Conservation (phyloP, 2,888 invertebrate genomes). For the Pelosia muscerda region DNA sequence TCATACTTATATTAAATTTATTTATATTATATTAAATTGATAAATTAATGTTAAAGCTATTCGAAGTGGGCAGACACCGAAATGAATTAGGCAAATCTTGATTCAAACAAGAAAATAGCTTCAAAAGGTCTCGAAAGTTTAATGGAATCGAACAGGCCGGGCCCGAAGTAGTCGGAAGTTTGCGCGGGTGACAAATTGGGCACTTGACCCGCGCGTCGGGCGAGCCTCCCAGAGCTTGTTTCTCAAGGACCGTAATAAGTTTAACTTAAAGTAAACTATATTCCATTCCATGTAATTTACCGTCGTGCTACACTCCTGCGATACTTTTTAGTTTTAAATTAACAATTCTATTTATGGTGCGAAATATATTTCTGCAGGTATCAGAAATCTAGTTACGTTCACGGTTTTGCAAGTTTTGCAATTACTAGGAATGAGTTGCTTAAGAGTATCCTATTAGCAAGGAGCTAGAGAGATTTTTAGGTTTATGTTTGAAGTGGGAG, state of each 20-base stretch:
- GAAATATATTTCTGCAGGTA: constrained; percentile 47
- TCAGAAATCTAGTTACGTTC: constrained; percentile 28
- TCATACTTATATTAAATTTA: constrained; percentile 17
- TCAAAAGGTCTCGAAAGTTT: constrained; percentile 86
- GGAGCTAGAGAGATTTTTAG: not conserved
- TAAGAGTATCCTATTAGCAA: not conserved
- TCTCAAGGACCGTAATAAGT: constrained; percentile 86
- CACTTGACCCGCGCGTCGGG: constrained; percentile 84
- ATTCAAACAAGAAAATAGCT: constrained; percentile 85
- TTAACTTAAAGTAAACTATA: constrained; percentile 87
- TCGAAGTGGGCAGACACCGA: constrained; percentile 60
- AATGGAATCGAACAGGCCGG: constrained; percentile 85
- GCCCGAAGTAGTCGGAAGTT: constrained; percentile 81
- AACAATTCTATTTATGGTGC: constrained; percentile 60
- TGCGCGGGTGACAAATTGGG: constrained; percentile 86
- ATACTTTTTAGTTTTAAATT: constrained; percentile 76
- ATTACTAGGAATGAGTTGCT: not conserved
- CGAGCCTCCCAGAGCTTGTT: constrained; percentile 82
- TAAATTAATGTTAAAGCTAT: constrained; percentile 38
- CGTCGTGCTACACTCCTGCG: constrained; percentile 65
- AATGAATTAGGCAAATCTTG: constrained; percentile 83
- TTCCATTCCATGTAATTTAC: constrained; percentile 85
- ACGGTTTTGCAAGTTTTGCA: not conserved
- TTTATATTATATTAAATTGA: too few species aligned
- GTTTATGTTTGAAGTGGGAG: not conserved